Evolutionary conservation across 2,113 vertebrate genomes (phyloP).

Genomic region (Channa argus): DNA sequence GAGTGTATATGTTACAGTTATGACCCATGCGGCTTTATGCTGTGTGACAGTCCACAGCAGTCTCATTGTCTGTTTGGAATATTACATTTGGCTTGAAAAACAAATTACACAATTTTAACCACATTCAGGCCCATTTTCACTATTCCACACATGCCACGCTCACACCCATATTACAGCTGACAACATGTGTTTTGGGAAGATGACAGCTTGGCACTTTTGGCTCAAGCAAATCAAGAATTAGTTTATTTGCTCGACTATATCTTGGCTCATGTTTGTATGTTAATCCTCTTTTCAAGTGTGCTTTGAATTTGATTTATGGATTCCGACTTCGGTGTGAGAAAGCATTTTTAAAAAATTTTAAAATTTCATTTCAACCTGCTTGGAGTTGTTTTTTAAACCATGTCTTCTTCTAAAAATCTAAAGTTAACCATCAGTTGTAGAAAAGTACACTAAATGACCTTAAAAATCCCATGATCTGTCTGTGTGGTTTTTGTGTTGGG

Average conservation of each 20-base stretch:
- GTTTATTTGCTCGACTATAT: constrained; percentile 25
- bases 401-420: constrained; percentile 23
- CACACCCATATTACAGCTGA: constrained; percentile 42
- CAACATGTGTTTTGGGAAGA: constrained; percentile 38
- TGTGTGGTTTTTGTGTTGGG: constrained; percentile 12
- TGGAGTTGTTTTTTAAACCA: constrained; percentile 22
- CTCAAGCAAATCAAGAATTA: constrained; percentile 23
- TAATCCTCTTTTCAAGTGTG: constrained; percentile 41
- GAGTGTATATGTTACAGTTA: constrained; percentile 24
- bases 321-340: constrained; percentile 19
- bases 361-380: constrained; percentile 22
- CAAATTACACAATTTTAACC: constrained; percentile 68
- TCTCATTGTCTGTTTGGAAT: constrained; percentile 74
- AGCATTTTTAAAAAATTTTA: constrained; percentile 4
- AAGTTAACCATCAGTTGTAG: constrained; percentile 43
- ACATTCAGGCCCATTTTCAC: constrained; percentile 51
- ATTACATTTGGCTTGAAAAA: constrained; percentile 70
- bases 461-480: constrained; percentile 50
- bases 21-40: constrained; percentile 62
- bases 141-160: constrained; percentile 44
- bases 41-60: constrained; percentile 72
- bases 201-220: constrained; percentile 62
- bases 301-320: constrained; percentile 46
- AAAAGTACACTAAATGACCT: constrained; percentile 40
- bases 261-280: constrained; percentile 39